Percentiles rank a stretch among this genome's conserved stretches.
Evolutionary conservation across 2,888 invertebrate species (phyloP).

Genomic region (Hypsopygia costalis): DNA sequence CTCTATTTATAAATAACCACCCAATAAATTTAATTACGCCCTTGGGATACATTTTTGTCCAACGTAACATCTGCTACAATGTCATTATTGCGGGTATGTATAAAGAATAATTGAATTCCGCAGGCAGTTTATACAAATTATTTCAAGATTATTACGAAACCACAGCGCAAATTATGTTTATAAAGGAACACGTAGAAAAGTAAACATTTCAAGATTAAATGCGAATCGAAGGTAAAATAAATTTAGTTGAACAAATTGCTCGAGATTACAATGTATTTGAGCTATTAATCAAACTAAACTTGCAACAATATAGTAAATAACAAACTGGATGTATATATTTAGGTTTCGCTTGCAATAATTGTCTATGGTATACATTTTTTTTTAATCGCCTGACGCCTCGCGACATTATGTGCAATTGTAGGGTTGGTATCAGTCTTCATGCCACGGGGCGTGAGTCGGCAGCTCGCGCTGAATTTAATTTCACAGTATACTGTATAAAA

Average conservation of each 20-base stretch:
- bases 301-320: slow-evolving; percentile 9
- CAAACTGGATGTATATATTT: not conserved
- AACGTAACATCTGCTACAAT: slow-evolving; percentile 29
- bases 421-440: not conserved
- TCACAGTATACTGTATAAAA: not conserved
- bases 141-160: slow-evolving; percentile 18
- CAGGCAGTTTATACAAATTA: slow-evolving; percentile 21
- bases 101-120: slow-evolving; percentile 28
- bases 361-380: not conserved
- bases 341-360: slow-evolving; percentile 12
- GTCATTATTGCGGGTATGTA: slow-evolving; percentile 21
- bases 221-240: slow-evolving; percentile 25
- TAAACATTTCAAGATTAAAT: slow-evolving; percentile 36
- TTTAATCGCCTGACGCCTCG: slow-evolving; percentile 41
- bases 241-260: slow-evolving; percentile 23
- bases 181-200: slow-evolving; percentile 22
- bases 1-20: too few relatives aligned
- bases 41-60: slow-evolving; percentile 20
- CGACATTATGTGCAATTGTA: slow-evolving; percentile 36
- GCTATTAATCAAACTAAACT: slow-evolving; percentile 27
- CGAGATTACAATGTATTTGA: slow-evolving; percentile 29
- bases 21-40: slow-evolving; percentile 8
- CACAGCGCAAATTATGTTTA: slow-evolving; percentile 36
- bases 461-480: not conserved
- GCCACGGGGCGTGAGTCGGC: not conserved